A percentile compares a stretch with the other conserved stretches of the same genome.
Conservation (phyloP, 2,888 invertebrate species). For the Caenorhabditis sinica region DNA sequence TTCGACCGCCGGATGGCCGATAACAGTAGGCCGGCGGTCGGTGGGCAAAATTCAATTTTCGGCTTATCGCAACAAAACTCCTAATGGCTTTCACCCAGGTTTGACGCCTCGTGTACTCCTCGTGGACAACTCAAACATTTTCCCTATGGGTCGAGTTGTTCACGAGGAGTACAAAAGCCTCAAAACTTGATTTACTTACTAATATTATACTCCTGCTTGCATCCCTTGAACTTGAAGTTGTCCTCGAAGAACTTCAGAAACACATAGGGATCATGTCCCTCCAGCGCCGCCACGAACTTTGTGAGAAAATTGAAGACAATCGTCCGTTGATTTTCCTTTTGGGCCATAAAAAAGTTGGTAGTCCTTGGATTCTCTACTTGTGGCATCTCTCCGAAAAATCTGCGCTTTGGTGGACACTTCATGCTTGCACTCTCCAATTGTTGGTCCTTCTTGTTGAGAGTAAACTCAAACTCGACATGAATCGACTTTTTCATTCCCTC, state of each 20-base stretch:
- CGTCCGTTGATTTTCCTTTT: background rate
- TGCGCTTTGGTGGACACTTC: background rate
- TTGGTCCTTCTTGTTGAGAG: conserved; percentile 24
- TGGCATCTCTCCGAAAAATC: background rate
- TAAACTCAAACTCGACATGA: conserved; percentile 8
- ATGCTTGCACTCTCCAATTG: conserved; percentile 19
- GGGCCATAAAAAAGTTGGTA: background rate
- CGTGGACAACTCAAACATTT: too few species aligned
- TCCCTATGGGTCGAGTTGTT: too few species aligned
- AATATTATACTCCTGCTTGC: background rate
- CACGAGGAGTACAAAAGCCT: too few species aligned
- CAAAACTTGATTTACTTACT: background rate
- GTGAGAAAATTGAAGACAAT: background rate
- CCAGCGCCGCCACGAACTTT: background rate
- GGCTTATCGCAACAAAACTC: too few species aligned
- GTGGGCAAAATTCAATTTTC: too few species aligned
- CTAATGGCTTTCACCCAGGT: too few species aligned
- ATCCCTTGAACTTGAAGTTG: conserved; percentile 5
- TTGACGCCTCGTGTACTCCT: too few species aligned
- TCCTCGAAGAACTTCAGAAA: background rate
- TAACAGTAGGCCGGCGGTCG: too few species aligned
- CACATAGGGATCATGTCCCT: background rate
- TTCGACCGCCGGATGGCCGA: too few species aligned
- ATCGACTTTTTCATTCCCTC: background rate
- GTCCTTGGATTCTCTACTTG: too few species aligned